Base-by-base conservation (phyloP, 1,140 invertebrate species). In the Chelonus insularis region DNA sequence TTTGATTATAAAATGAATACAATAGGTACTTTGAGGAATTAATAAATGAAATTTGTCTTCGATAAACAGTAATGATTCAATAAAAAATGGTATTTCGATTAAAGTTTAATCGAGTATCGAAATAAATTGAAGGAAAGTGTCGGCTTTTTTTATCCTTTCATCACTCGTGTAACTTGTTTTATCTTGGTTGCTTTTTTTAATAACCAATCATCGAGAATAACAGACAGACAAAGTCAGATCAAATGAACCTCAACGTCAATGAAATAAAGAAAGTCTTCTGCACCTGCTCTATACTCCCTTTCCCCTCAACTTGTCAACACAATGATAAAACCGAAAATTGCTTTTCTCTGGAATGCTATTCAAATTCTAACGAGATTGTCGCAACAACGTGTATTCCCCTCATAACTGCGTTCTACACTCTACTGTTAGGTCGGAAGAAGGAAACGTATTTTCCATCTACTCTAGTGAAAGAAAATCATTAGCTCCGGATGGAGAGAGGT, bases 341-440 rank as follows among this genome's bases (percentile, higher is more conserved):
- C 59, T 55, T 61, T 60, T 45, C 59, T 29, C 39, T 14, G 59
- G 21, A 61, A 55, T 52, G 25, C 39, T 36, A 61, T 61, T 61
- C 59, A 41, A 61, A 61, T 61, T 14, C 43, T 16, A 58, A 37
- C 55, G 21, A 12, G 41, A 45, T 23, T 45, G 37, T 45, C 41
- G 25, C 29, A 32, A 45, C 55, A 57, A 14, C 11, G 20, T 29
- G 14, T n/a, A n/a, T 41, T 12, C 36, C n/a, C n/a, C 25, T 45
- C 25, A 11, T 23, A 8, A 23, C 9, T 47, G 9, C 11, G 43
- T 48, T 14, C 20, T 23, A 25, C 41, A 57, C 16, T 25, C 25
- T 41, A 7, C 23, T 57, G 25, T 43, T 12, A 43, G 9, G n/a
- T 20, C 20, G 18, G 18, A 45, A 18, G 12, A 45, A 21, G 11